Percentiles rank a stretch among this genome's conserved stretches.
phyloP scores from a whole-genome alignment of 2,113 vertebrate species.

The Hydrochoerus hydrochaeris region DNA sequence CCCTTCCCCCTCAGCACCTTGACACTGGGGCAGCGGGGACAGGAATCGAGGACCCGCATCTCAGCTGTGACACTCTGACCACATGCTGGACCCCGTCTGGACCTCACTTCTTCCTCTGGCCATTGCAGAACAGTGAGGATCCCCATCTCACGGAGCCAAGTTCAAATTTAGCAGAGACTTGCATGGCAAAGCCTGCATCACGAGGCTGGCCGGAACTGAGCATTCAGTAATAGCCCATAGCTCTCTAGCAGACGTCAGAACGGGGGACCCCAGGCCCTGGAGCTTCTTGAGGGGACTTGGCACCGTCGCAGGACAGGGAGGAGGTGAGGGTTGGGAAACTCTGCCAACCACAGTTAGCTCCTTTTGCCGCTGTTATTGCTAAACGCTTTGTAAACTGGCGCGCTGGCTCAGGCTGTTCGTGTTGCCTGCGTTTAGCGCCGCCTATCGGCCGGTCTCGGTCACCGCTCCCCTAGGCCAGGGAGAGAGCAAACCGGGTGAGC shows the following conservation, averaged over 20 bases:
- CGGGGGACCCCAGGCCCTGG: background rate
- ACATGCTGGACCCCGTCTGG: background rate
- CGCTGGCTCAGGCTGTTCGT: fast-evolving
- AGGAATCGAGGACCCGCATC: background rate
- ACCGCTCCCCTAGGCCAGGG: fast-evolving
- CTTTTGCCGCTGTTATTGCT: background rate
- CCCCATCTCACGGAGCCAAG: background rate
- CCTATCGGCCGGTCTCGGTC: background rate
- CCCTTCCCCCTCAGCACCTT: fast-evolving
- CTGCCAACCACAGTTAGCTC: background rate
- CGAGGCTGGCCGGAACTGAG: background rate
- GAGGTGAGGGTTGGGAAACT: background rate
- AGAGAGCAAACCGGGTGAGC: fast-evolving
- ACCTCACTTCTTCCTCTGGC: background rate
- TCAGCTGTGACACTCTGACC: background rate
- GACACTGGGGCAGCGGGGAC: background rate
- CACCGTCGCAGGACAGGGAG: too few species aligned
- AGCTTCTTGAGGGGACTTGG: background rate
- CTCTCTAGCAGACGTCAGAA: background rate
- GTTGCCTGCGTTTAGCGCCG: background rate
- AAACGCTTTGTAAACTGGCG: background rate
- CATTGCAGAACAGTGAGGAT: too few species aligned
- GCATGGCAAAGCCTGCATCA: background rate
- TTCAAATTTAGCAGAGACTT: background rate
- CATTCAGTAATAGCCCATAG: background rate